phyloP scores from a whole-genome alignment of 2,797 vertebrate species.

The Argyrosomus regius region DNA sequence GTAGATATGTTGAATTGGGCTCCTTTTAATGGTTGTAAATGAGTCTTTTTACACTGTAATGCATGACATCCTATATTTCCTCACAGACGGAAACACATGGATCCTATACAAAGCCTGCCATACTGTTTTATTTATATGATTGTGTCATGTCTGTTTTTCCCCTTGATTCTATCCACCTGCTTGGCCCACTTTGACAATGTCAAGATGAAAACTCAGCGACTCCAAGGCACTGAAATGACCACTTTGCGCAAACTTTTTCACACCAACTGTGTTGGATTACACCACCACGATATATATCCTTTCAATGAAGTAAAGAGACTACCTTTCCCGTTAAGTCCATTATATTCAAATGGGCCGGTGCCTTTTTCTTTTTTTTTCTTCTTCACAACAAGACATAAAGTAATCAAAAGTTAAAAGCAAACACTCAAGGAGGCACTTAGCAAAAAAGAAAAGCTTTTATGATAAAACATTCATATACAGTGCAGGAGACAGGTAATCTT shows the following conservation, averaged over 20 bases:
- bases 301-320: conserved; percentile 68
- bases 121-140: conserved; percentile 70
- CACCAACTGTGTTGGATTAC: conserved; percentile 68
- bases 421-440: conserved; percentile 86
- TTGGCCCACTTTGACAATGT: conserved; percentile 54
- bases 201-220: conserved; percentile 43
- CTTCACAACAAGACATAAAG: conserved; percentile 82
- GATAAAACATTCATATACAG: conserved; percentile 89
- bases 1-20: conserved; percentile 49
- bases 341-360: conserved; percentile 77
- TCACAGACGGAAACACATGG: conserved; percentile 75
- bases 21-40: conserved; percentile 72
- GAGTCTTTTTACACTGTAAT: conserved; percentile 77
- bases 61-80: conserved; percentile 82
- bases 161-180: conserved; percentile 65
- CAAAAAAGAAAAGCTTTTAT: conserved; percentile 87
- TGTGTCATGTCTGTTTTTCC: conserved; percentile 77
- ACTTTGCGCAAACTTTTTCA: conserved; percentile 66
- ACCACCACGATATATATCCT: conserved; percentile 45
- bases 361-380: conserved; percentile 62
- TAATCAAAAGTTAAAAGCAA: conserved; percentile 87
- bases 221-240: conserved; percentile 46
- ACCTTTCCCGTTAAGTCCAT: conserved; percentile 84
- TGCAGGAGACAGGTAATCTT: conserved; percentile 83
- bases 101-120: conserved; percentile 67